Base-by-base conservation (phyloP, 2,888 invertebrate genomes). In the Prenolepis imparis region DNA sequence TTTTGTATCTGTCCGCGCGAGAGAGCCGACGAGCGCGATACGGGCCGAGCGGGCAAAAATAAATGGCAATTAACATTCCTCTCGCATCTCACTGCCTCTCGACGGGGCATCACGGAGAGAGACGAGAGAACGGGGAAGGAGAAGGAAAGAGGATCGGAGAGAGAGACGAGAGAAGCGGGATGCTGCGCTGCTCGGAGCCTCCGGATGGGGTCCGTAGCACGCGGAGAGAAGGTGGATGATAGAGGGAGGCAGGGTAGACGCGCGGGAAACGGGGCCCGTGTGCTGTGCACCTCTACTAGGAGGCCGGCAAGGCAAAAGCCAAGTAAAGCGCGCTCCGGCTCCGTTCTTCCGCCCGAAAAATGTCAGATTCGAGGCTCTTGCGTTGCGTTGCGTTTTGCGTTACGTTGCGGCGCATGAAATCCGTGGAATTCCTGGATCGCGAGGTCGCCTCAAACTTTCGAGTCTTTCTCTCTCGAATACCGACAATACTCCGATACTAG, bases 31-130 rank as follows among this genome's bases (percentile, higher is more conserved):
- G 89, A 86, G 84, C 86, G 84, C 86, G 87, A 74, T 86, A 84
- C 86, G 85, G 85, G 85, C 82, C 66, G 86, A 88, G 88, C 88
- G 90, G 86, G 91, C 91, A 92, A 93, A 93, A 93, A 93, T 94
- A 93, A 93, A 93, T 92, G 91, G 92, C 92, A 94, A 93, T 93
- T 93, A 93, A 94, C 92, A 93, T 94, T 93, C 93, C 92, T 87
- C 90, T 91, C 90, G 91, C 92, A 91, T 93, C 92, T 91, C 89
- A 86, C 81, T 86, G 84, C 85, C 85, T 87, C 85, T 85, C 87
- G 80, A 83, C 83, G 88, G 87, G 86, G 74, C 87, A 84, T 87
- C 87, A 82, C 75, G 82, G 84, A 85, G 84, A 85, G 67, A 86
- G 73, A 74, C 80, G 44, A 21, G 36, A 36, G 77, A 36, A 21